Evolutionary conservation across 2,113 vertebrate genomes (phyloP).

Genomic region (Boleophthalmus pectinirostris): DNA sequence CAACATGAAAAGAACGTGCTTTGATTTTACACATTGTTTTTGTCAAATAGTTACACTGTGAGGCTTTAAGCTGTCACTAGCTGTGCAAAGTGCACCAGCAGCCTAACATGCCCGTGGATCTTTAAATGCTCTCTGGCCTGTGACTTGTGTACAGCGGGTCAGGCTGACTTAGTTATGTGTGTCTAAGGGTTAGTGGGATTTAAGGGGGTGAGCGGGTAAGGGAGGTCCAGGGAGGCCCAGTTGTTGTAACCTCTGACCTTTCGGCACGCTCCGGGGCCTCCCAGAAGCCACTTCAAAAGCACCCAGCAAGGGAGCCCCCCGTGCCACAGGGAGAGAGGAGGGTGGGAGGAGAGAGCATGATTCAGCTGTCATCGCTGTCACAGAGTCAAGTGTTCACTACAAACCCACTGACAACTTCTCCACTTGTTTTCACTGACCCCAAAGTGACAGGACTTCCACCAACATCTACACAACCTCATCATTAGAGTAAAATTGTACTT

Average conservation of each 20-base stretch:
- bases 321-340: conserved; percentile 27
- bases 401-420: conserved; percentile 6
- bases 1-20: too few species aligned
- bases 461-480: not conserved
- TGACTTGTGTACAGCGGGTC: conserved; percentile 40
- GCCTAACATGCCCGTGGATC: conserved; percentile 51
- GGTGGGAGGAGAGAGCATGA: conserved; percentile 7
- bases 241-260: conserved; percentile 80
- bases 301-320: conserved; percentile 49
- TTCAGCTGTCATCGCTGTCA: conserved; percentile 49
- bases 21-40: too few species aligned
- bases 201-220: conserved; percentile 31
- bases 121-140: conserved; percentile 66
- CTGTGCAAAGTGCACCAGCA: conserved; percentile 22
- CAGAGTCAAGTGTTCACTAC: conserved; percentile 15
- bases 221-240: conserved; percentile 66
- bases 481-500: not conserved
- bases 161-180: conserved; percentile 20
- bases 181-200: conserved; percentile 38
- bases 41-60: too few species aligned
- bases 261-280: conserved; percentile 71
- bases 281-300: conserved; percentile 78
- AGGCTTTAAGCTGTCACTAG: conserved; percentile 23
- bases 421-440: conserved; percentile 4
- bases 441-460: not conserved